phyloP scores from a whole-genome alignment of 2,888 invertebrate genomes.

The Hirudinaria manillensis region DNA sequence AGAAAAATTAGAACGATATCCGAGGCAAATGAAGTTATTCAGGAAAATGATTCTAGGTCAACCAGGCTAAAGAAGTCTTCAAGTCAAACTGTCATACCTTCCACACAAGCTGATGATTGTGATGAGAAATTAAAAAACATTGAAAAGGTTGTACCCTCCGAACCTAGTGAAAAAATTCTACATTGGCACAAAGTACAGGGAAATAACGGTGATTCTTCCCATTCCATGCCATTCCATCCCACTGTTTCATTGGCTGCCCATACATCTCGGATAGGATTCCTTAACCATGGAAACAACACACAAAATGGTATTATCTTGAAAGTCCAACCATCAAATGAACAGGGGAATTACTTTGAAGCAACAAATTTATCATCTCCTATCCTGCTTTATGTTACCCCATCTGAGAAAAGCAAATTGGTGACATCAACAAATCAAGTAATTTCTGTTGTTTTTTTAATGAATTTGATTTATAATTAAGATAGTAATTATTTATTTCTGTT shows the following conservation, averaged over 20 bases:
- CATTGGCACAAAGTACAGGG: background rate
- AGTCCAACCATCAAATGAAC: conserved; percentile 3
- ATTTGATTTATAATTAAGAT: no score
- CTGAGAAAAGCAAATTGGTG: background rate
- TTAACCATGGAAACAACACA: background rate
- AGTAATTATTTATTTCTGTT: no score
- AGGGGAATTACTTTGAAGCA: background rate
- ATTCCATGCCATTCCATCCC: conserved; percentile 1
- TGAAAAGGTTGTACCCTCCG: background rate
- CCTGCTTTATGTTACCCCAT: background rate
- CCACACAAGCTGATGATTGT: conserved; percentile 1
- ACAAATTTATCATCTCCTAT: background rate
- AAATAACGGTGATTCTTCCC: background rate
- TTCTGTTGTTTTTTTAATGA: no score
- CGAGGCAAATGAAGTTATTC: background rate
- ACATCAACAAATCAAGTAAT: background rate
- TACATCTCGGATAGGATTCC: conserved; percentile 1
- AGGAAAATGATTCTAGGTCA: background rate
- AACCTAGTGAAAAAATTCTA: background rate
- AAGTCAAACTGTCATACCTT: background rate
- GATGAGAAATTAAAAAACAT: background rate
- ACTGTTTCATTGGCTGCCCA: conserved; percentile 13
- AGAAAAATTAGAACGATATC: conserved; percentile 19
- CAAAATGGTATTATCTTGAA: conserved; percentile 16
- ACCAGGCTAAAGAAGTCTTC: background rate